Evolutionary conservation across 1,140 invertebrate species (phyloP), one percentile per base, ranked within the genome.

Genomic region (Calephelis nemesis): DNA sequence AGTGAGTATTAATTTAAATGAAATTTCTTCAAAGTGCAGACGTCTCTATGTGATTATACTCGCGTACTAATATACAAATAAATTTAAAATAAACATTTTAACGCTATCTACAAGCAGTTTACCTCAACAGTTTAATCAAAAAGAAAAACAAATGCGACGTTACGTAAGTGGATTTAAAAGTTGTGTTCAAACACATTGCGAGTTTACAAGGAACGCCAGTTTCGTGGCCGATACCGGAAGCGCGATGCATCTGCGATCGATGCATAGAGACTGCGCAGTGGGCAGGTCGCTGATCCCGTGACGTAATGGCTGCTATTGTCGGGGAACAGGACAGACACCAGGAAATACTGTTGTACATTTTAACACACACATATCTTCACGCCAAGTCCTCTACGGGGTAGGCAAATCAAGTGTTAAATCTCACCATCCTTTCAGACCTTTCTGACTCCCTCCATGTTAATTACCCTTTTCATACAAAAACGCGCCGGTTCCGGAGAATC

Each of bases 231-330:
- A 50, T 9, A 10, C 39, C 77, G 74, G 73, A 71, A 74, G 62
- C 69, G 70, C 67, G 69, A 49, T 81, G 79, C 79, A 81, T 71
- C 72, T 65, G 42, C 74, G 83, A 87, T 88, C 86, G 82, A 88
- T 88, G 82, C 81, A 83, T 66, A 73, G 78, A 84, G 82, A 68
- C 77, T 87, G 87, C 85, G 86, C 86, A 74, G 70, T 82, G 72
- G 54, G 58, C 69, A 71, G 83, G 84, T 86, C 87, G 76, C 68
- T 81, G 83, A 77, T 78, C 86, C 75, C 77, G 79, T 80, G 75
- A 78, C 74, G 75, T 81, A 71, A 82, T 65, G 47, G 62, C 42
- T 12, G 67, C 74, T 62, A 73, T 68, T 65, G 64, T 69, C 48
- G 48, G 63, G 60, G 49, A 54, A 54, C 10, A 19, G 30, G 49